phyloP scores from a whole-genome alignment of 2,113 vertebrate species.

The Rhynchopsitta pachyrhyncha region DNA sequence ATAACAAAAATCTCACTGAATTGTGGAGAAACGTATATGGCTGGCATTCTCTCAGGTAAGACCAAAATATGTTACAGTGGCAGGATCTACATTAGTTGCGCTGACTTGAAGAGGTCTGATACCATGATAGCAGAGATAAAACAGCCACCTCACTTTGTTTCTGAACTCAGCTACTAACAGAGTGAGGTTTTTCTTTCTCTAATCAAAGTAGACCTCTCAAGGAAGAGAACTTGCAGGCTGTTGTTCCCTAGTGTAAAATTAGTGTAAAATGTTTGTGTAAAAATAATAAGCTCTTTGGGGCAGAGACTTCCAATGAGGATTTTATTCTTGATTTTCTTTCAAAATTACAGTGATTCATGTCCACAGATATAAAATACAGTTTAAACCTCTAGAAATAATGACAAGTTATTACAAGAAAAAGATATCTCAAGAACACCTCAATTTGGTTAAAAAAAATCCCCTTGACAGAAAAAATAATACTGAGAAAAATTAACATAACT shows the following conservation, averaged over 20 bases:
- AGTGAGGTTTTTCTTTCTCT: neutral
- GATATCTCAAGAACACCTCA: neutral
- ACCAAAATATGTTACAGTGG: neutral
- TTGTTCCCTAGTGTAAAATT: neutral
- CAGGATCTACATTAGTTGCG: neutral
- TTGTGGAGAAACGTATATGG: neutral
- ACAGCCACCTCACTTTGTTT: conserved; percentile 5
- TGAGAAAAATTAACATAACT: neutral
- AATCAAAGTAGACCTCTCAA: conserved; percentile 5
- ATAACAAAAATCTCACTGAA: neutral
- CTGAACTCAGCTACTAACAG: neutral
- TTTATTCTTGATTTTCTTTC: neutral
- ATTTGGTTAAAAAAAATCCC: neutral
- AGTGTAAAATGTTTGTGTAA: neutral
- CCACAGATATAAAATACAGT: neutral
- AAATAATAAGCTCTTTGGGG: neutral
- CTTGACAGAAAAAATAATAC: neutral
- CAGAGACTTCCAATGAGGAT: neutral
- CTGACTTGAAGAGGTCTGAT: conserved; percentile 9
- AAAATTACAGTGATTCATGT: neutral
- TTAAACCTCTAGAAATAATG: neutral
- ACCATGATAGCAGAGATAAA: conserved; percentile 27
- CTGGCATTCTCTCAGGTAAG: neutral
- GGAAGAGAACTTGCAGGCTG: neutral
- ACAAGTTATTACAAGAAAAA: neutral